A percentile compares a stretch with the other conserved stretches of the same genome.
Evolutionary conservation across 2,888 invertebrate species (phyloP).

Genomic region (Leptinotarsa haldemani): DNA sequence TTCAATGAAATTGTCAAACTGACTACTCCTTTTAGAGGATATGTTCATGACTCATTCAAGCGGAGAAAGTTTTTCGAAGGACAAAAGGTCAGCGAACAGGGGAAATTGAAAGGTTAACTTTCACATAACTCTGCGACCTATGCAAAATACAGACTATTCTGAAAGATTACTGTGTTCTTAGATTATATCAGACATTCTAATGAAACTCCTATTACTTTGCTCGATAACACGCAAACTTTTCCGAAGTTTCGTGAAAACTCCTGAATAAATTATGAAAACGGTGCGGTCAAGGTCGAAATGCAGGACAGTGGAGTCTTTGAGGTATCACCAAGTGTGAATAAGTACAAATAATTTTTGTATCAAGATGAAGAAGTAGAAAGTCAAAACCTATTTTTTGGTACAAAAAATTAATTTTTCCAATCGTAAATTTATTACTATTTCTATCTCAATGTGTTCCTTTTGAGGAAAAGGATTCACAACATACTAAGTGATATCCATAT

Average conservation of each 20-base stretch:
- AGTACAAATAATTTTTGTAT: too few relatives aligned
- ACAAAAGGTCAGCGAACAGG: not conserved
- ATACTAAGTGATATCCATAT: too few relatives aligned
- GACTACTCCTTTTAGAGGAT: not conserved
- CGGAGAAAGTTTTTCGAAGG: not conserved
- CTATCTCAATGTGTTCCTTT: too few relatives aligned
- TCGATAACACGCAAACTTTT: conserved; percentile 26
- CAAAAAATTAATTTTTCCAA: too few relatives aligned
- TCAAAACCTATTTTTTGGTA: too few relatives aligned
- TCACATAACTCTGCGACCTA: not conserved
- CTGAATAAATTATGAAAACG: conserved; percentile 21
- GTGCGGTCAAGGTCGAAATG: conserved; percentile 21
- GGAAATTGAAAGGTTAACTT: not conserved
- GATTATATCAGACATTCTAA: conserved; percentile 26
- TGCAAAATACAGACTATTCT: conserved; percentile 8
- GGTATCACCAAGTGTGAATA: too few relatives aligned
- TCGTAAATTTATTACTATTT: too few relatives aligned
- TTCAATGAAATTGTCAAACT: too few relatives aligned
- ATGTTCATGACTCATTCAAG: not conserved
- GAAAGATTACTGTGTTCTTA: conserved; percentile 5
- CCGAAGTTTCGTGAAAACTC: conserved; percentile 15
- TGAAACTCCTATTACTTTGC: not conserved
- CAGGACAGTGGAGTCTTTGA: conserved; percentile 13
- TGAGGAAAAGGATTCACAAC: too few relatives aligned
- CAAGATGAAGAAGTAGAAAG: too few relatives aligned